A percentile compares a stretch with the other conserved stretches of the same genome.
Evolutionary conservation across 2,797 vertebrate species (phyloP).

Genomic region (Presbytis comata): DNA sequence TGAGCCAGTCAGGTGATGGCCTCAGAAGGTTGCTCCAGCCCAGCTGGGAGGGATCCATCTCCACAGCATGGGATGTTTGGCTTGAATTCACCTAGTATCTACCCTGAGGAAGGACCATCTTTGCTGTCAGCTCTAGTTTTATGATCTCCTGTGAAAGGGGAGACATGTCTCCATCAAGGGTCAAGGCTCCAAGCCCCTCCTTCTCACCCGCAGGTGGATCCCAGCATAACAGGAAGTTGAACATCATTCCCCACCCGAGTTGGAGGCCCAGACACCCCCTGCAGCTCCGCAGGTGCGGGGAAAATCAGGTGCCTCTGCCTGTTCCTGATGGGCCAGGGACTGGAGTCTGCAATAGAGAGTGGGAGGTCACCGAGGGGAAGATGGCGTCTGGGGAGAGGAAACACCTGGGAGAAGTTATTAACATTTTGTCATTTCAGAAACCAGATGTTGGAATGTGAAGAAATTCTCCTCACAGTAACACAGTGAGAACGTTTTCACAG

Average conservation of each 20-base stretch:
- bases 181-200: slow-evolving; percentile 16
- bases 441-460: background rate
- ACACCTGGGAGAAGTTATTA: background rate
- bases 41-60: background rate
- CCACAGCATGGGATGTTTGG: slow-evolving; percentile 10
- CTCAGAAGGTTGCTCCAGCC: background rate
- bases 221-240: slow-evolving; percentile 18
- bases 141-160: background rate
- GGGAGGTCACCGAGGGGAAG: background rate
- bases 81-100: background rate
- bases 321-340: background rate
- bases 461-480: background rate
- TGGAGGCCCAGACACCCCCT: background rate
- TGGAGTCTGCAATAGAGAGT: background rate
- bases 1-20: slow-evolving; percentile 43
- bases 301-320: background rate
- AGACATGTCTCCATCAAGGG: slow-evolving; percentile 46
- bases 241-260: slow-evolving; percentile 32
- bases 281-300: background rate
- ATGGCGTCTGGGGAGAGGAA: background rate
- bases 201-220: background rate
- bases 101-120: slow-evolving; percentile 13
- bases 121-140: slow-evolving; percentile 25
- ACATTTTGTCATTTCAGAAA: background rate
- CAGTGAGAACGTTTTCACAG: background rate